A percentile compares a stretch with the other conserved stretches of the same genome.
These are phyloP conservation scores for Ispidina lecontei DNA, from an alignment of 2,797 vertebrate genomes.

Conservation along the genomic window DNA sequence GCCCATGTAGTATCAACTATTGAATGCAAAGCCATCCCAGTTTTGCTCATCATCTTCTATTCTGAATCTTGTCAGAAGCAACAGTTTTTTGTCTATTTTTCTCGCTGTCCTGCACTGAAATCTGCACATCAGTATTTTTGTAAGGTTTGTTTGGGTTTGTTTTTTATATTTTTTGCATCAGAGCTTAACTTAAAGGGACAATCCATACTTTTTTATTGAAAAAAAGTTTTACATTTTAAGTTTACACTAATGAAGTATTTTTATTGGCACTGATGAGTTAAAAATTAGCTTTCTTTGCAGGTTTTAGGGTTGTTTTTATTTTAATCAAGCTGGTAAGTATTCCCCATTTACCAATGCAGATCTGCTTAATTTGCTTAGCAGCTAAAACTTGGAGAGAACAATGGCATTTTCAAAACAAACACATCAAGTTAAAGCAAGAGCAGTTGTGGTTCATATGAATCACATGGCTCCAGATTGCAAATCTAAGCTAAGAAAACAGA, in stretches of 20 bases:
- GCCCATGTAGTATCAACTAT: background rate
- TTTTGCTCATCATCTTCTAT: constrained; percentile 8
- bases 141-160: background rate
- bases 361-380: constrained; percentile 16
- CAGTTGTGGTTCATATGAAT: constrained; percentile 41
- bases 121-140: background rate
- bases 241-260: background rate
- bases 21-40: constrained; percentile 30
- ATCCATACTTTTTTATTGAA: background rate
- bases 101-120: background rate
- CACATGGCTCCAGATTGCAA: constrained; percentile 26
- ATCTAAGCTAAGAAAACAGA: constrained; percentile 47
- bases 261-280: background rate
- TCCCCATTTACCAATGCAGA: background rate
- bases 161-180: background rate
- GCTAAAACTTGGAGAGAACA: background rate
- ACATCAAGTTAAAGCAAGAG: background rate
- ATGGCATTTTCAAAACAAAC: constrained; percentile 34
- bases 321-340: background rate
- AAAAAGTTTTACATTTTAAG: background rate
- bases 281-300: background rate
- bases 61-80: background rate
- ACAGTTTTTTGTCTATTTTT: background rate
- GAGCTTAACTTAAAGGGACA: background rate
- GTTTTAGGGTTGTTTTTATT: background rate